These are phyloP conservation scores for Pocillopora verrucosa DNA, from an alignment of 64 coral and sea anemone species.

Conservation along the genomic window DNA sequence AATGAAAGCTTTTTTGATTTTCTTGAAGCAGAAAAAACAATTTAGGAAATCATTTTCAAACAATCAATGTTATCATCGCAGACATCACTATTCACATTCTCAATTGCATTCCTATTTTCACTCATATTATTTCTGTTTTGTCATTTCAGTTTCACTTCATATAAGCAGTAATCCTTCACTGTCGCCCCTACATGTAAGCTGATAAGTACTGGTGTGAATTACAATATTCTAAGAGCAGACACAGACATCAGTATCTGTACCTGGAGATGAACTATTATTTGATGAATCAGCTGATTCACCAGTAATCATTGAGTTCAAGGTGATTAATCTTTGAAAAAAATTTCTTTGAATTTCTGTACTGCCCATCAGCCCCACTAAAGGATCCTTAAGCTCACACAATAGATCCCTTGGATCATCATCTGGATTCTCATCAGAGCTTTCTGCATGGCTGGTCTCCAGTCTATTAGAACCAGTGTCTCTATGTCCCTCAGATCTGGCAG, in stretches of 20 bases:
- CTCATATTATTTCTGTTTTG: no score
- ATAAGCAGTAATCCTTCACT: no score
- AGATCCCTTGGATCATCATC: neutral
- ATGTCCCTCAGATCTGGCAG: neutral
- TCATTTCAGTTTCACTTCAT: no score
- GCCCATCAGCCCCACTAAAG: neutral
- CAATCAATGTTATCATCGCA: no score
- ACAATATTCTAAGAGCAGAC: no score
- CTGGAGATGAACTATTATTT: neutral
- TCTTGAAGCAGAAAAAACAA: no score
- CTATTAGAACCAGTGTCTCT: neutral
- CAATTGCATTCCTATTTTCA: no score
- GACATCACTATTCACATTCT: no score
- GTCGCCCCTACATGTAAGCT: no score
- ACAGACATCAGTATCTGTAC: neutral
- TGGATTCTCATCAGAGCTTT: neutral
- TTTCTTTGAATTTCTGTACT: constrained; percentile 51
- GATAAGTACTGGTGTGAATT: no score
- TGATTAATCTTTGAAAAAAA: constrained; percentile 20
- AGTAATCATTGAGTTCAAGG: neutral
- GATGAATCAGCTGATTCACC: neutral
- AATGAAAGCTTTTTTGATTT: no score
- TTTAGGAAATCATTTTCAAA: no score
- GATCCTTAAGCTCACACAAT: constrained; percentile 11
- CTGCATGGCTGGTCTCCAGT: neutral